Conservation (phyloP, 2,797 vertebrate genomes). For the Triplophysa yarkandensis region DNA sequence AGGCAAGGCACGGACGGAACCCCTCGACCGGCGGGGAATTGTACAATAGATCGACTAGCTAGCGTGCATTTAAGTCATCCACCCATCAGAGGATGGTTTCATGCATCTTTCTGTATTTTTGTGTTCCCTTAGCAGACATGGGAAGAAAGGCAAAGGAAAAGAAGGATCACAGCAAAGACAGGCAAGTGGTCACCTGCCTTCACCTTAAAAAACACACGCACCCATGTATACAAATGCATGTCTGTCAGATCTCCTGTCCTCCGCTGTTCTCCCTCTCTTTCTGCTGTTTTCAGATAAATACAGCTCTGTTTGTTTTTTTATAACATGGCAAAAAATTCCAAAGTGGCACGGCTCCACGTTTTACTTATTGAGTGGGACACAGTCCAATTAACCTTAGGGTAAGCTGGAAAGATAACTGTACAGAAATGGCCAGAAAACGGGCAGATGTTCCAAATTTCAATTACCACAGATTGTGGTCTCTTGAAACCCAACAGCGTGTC, state of each 20-base stretch:
- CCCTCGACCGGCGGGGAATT: too few relatives aligned
- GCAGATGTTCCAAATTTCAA: not conserved
- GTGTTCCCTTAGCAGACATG: slow-evolving; percentile 81
- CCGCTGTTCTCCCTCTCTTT: slow-evolving; percentile 15
- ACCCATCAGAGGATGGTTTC: slow-evolving; percentile 73
- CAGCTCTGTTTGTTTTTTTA: not conserved
- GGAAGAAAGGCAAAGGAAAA: slow-evolving; percentile 81
- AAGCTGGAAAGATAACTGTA: not conserved
- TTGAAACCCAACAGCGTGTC: not conserved
- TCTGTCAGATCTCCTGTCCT: slow-evolving; percentile 34
- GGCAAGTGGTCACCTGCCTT: slow-evolving; percentile 71
- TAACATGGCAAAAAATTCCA: not conserved
- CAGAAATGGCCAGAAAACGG: not conserved
- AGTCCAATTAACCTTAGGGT: not conserved
- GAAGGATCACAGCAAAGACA: slow-evolving; percentile 84
- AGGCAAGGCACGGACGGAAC: slow-evolving; percentile 10
- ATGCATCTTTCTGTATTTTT: slow-evolving; percentile 74
- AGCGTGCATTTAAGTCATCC: slow-evolving; percentile 65
- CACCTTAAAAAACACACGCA: slow-evolving; percentile 30
- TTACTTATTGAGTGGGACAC: not conserved
- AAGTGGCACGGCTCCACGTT: not conserved
- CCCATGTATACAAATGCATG: slow-evolving; percentile 8
- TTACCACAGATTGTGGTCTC: not conserved
- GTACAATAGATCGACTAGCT: slow-evolving; percentile 53
- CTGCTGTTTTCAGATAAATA: not conserved